These are phyloP conservation scores for Musca vetustissima DNA, from an alignment of 1,140 invertebrate species.

Conservation along the genomic window DNA sequence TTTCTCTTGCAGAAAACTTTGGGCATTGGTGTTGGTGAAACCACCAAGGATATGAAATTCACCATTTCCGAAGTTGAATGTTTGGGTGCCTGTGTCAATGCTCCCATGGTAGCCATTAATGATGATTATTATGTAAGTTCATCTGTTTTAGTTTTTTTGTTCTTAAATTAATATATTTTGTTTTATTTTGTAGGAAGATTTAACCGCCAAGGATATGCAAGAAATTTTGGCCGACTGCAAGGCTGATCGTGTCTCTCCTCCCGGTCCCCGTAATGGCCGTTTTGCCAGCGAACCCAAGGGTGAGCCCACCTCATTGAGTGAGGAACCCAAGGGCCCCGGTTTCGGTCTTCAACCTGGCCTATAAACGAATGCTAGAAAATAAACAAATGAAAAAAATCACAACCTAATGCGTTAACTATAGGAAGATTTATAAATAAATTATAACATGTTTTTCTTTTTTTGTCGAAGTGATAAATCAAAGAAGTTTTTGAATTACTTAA, in stretches of 20 bases:
- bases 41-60: constrained; percentile 88
- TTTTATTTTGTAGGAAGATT: constrained; percentile 77
- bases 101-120: constrained; percentile 98
- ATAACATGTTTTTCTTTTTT: background rate
- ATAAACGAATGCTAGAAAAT: constrained; percentile 57
- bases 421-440: constrained; percentile 18
- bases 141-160: background rate
- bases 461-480: too few species aligned
- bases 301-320: constrained; percentile 84
- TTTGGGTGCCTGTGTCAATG: constrained; percentile 98
- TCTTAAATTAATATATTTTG: background rate
- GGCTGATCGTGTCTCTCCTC: constrained; percentile 80
- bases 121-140: constrained; percentile 95
- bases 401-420: constrained; percentile 1
- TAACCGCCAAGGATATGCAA: constrained; percentile 84
- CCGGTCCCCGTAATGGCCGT: constrained; percentile 89
- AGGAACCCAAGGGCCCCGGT: constrained; percentile 87
- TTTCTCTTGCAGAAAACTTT: constrained; percentile 63
- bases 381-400: constrained; percentile 55
- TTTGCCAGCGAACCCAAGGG: constrained; percentile 88
- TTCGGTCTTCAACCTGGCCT: constrained; percentile 84
- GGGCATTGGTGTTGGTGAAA: constrained; percentile 84
- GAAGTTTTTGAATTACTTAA: constrained; percentile 60
- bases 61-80: constrained; percentile 97
- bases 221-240: constrained; percentile 89